A percentile compares a stretch with the other conserved stretches of the same genome.
Evolutionary conservation across 2,113 vertebrate species (phyloP).

Genomic region (Setophaga petechia): DNA sequence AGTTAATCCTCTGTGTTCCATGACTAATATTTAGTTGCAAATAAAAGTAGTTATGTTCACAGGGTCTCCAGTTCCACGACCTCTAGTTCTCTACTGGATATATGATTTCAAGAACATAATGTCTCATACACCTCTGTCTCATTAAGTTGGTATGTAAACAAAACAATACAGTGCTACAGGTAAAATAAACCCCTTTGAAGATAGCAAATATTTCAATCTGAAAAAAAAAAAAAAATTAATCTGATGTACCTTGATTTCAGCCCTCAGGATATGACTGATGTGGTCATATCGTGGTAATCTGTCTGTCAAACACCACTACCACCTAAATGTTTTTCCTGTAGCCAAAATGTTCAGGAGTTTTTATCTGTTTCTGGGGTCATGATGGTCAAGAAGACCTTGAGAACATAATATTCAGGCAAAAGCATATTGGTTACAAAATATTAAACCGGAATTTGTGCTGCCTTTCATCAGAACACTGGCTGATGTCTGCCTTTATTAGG

Average conservation of each 20-base stretch:
- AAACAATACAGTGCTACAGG: background rate
- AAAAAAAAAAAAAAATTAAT: background rate
- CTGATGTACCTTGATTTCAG: background rate
- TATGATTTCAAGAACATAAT: background rate
- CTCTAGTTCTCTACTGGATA: background rate
- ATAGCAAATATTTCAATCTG: background rate
- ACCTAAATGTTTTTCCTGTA: background rate
- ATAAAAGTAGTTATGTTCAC: background rate
- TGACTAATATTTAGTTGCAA: background rate
- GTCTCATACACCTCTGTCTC: background rate
- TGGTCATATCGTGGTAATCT: background rate
- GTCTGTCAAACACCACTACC: background rate
- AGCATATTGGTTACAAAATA: background rate
- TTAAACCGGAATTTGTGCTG: background rate
- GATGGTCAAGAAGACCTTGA: background rate
- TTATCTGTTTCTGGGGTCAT: background rate
- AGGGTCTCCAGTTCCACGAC: background rate
- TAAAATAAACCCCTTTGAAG: background rate
- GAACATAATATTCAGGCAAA: background rate
- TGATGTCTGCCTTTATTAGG: fast-evolving
- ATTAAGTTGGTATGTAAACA: background rate
- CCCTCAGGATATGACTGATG: background rate
- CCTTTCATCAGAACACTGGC: background rate
- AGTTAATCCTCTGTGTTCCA: background rate
- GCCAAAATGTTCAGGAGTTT: background rate